A percentile compares a stretch with the other conserved stretches of the same genome.
phyloP scores from a whole-genome alignment of 2,888 invertebrate species.

The Zele albiditarsus region DNA sequence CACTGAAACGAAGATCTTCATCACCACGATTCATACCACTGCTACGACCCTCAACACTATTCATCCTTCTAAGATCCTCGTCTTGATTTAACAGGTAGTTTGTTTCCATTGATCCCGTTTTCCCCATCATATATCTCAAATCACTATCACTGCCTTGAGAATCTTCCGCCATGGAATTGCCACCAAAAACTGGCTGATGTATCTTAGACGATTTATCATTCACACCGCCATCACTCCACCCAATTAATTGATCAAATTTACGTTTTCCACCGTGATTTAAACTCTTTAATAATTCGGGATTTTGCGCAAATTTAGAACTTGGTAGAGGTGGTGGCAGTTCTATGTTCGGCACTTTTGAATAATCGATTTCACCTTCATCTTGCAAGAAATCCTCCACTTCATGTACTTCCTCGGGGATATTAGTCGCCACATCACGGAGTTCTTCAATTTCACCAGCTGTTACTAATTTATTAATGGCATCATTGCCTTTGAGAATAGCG shows the following conservation, averaged over 20 bases:
- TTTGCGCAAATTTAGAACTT: slow-evolving; percentile 71
- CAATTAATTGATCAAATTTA: slow-evolving; percentile 70
- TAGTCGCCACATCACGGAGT: slow-evolving; percentile 84
- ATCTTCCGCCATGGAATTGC: slow-evolving; percentile 60
- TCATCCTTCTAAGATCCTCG: slow-evolving; percentile 59
- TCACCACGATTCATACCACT: slow-evolving; percentile 54
- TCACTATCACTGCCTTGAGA: slow-evolving; percentile 65
- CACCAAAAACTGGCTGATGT: slow-evolving; percentile 67
- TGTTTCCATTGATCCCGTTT: slow-evolving; percentile 53
- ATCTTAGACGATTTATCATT: slow-evolving; percentile 61
- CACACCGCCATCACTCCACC: slow-evolving; percentile 64
- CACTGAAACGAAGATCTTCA: slow-evolving; percentile 62
- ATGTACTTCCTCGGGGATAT: slow-evolving; percentile 75
- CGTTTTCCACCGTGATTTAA: slow-evolving; percentile 69
- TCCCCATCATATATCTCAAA: slow-evolving; percentile 56
- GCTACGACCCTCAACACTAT: slow-evolving; percentile 51
- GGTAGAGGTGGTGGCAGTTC: slow-evolving; percentile 70
- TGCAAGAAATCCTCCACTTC: slow-evolving; percentile 72
- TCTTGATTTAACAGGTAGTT: slow-evolving; percentile 53
- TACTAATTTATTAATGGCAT: slow-evolving; percentile 84
- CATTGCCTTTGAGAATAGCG: slow-evolving; percentile 85
- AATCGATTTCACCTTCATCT: slow-evolving; percentile 74
- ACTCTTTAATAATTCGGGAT: slow-evolving; percentile 67
- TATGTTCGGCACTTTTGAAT: slow-evolving; percentile 67
- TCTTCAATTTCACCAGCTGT: slow-evolving; percentile 88